Evolutionary conservation across 2,888 invertebrate genomes (phyloP).

Genomic region (Ophion ellenae): DNA sequence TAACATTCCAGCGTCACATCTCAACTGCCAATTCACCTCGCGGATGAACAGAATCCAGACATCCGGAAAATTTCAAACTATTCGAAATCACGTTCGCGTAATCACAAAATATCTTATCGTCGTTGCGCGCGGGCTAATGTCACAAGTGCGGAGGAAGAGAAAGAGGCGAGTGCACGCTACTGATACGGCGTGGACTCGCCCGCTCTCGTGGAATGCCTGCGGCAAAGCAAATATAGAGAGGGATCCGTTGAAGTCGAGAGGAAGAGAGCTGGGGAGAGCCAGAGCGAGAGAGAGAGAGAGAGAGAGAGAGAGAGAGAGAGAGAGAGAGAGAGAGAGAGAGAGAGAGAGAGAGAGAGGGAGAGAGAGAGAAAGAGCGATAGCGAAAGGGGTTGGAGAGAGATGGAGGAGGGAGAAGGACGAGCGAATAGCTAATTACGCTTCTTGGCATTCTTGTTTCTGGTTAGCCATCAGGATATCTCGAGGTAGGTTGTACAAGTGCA

Average conservation of each 20-base stretch:
- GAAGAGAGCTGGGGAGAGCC: slow-evolving; percentile 41
- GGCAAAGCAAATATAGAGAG: slow-evolving; percentile 50
- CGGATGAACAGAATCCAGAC: too few relatives aligned
- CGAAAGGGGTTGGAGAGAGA: slow-evolving; percentile 42
- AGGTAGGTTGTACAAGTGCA: slow-evolving; percentile 31
- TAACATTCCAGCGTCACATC: too few relatives aligned
- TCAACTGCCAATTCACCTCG: too few relatives aligned
- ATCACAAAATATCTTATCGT: slow-evolving; percentile 13
- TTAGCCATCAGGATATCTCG: slow-evolving; percentile 72
- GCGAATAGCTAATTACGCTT: slow-evolving; percentile 83
- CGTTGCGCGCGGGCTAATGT: slow-evolving; percentile 8
- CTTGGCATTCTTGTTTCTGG: slow-evolving; percentile 82
- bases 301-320: slow-evolving; percentile 35
- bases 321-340: slow-evolving; percentile 4
- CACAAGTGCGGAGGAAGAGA: slow-evolving; percentile 11
- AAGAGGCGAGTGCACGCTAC: slow-evolving; percentile 16
- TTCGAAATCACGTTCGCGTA: not conserved
- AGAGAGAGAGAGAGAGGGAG: slow-evolving; percentile 10
- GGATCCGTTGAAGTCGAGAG: slow-evolving; percentile 41
- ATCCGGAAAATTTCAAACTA: not conserved
- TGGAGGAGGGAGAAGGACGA: slow-evolving; percentile 55
- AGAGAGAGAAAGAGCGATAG: slow-evolving; percentile 41
- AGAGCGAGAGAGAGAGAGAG: slow-evolving; percentile 2
- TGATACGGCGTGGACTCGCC: slow-evolving; percentile 71
- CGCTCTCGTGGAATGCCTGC: slow-evolving; percentile 65